Evolutionary conservation across 2,888 invertebrate species (phyloP).

Genomic region (Oscheius myriophilus): DNA sequence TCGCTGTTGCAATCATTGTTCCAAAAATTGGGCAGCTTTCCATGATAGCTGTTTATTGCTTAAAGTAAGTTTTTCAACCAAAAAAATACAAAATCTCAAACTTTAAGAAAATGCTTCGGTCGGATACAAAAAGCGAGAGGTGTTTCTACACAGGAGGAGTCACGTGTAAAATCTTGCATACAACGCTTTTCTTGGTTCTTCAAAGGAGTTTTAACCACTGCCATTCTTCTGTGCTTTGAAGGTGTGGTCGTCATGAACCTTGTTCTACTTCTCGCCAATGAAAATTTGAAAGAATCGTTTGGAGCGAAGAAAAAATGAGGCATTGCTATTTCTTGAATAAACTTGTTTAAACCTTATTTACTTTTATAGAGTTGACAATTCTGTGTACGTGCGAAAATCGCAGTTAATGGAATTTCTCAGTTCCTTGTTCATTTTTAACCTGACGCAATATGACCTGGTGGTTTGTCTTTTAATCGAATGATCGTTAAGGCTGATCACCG

Average conservation of each 20-base stretch:
- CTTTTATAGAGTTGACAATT: too few species aligned
- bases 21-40: constrained; percentile 20
- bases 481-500: too few species aligned
- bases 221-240: constrained; percentile 19
- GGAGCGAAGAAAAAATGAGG: constrained; percentile 14
- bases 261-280: constrained; percentile 10
- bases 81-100: not conserved
- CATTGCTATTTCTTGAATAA: too few species aligned
- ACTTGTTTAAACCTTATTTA: too few species aligned
- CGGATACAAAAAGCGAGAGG: constrained; percentile 3
- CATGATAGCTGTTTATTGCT: not conserved
- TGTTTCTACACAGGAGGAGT: not conserved
- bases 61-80: not conserved
- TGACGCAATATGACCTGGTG: too few species aligned
- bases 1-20: constrained; percentile 16
- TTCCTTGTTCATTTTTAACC: too few species aligned
- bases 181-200: constrained; percentile 15
- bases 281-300: constrained; percentile 19
- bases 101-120: constrained; percentile 12
- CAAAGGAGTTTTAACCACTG: constrained; percentile 3
- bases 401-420: too few species aligned
- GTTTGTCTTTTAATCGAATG: too few species aligned
- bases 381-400: too few species aligned
- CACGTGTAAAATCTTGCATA: constrained; percentile 1
- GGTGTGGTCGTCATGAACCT: constrained; percentile 13